These are phyloP conservation scores for Benthosema pterotum DNA, from an alignment of 2,797 vertebrate genomes.

Conservation along the genomic window DNA sequence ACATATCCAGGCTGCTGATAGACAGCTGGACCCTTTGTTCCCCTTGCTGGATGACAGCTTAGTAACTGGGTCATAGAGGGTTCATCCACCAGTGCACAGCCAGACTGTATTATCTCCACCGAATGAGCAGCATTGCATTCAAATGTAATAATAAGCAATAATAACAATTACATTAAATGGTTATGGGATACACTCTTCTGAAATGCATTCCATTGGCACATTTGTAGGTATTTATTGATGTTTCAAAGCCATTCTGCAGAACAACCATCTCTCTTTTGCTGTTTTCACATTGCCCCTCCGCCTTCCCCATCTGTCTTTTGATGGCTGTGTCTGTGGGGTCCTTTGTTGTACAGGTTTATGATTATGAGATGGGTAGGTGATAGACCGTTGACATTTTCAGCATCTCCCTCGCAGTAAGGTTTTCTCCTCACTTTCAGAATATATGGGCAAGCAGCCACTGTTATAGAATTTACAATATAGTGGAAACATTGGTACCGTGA, in stretches of 20 bases:
- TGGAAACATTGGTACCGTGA: neutral
- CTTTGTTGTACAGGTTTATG: conserved; percentile 14
- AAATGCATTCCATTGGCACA: neutral
- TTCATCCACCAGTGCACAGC: conserved; percentile 53
- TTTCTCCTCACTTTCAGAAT: conserved; percentile 10
- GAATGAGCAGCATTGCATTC: conserved; percentile 39
- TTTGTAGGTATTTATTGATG: neutral
- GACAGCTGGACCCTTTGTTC: conserved; percentile 78
- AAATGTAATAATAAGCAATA: conserved; percentile 22
- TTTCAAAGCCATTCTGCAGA: conserved; percentile 20
- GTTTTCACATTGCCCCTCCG: conserved; percentile 36
- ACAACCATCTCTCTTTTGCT: conserved; percentile 7
- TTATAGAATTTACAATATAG: conserved; percentile 1
- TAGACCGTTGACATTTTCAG: neutral
- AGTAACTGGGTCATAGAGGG: conserved; percentile 74
- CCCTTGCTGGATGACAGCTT: conserved; percentile 63
- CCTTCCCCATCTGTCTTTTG: conserved; percentile 34
- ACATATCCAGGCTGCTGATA: conserved; percentile 53
- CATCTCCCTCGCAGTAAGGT: neutral
- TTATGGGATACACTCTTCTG: conserved; percentile 5
- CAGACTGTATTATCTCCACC: conserved; percentile 26
- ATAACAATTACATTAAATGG: conserved; percentile 23
- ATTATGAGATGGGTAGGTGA: conserved; percentile 26
- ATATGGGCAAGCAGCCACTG: neutral
- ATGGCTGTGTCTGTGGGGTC: conserved; percentile 13